Conservation (phyloP, 2,888 invertebrate species). For the Heliconius charithonia region DNA sequence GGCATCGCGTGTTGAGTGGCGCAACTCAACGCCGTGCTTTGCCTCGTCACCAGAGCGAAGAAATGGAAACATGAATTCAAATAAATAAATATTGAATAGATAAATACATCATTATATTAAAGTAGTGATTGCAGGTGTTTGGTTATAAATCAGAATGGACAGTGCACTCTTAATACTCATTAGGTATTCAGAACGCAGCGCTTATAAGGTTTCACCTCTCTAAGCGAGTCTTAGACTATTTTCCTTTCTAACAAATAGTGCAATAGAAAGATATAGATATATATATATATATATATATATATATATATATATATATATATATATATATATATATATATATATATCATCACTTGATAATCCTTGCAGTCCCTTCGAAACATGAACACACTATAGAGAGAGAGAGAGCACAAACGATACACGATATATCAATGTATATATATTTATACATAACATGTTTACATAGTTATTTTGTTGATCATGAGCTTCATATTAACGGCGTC, state of each 20-base stretch:
- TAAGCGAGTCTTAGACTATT: slow-evolving; percentile 42
- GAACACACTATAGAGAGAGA: too few species aligned
- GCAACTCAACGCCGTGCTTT: too few species aligned
- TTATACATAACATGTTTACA: not conserved
- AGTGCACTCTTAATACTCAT: slow-evolving; percentile 45
- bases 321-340: too few species aligned
- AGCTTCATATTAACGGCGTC: not conserved
- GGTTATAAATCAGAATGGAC: slow-evolving; percentile 31
- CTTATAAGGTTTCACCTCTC: slow-evolving; percentile 45
- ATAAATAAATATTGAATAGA: too few species aligned
- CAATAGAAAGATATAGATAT: too few species aligned
- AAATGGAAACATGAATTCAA: too few species aligned
- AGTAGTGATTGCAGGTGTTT: not conserved
- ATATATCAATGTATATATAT: too few species aligned
- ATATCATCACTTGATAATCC: not conserved
- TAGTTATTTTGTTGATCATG: not conserved
- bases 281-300: too few species aligned
- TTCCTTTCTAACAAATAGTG: slow-evolving; percentile 33
- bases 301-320: too few species aligned
- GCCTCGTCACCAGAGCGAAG: too few species aligned
- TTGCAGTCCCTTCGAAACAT: not conserved
- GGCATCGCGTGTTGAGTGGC: too few species aligned
- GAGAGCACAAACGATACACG: too few species aligned
- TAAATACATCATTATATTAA: not conserved
- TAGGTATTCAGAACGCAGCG: slow-evolving; percentile 46